Conservation (phyloP, 2,797 vertebrate genomes). For the Artibeus jamaicensis region DNA sequence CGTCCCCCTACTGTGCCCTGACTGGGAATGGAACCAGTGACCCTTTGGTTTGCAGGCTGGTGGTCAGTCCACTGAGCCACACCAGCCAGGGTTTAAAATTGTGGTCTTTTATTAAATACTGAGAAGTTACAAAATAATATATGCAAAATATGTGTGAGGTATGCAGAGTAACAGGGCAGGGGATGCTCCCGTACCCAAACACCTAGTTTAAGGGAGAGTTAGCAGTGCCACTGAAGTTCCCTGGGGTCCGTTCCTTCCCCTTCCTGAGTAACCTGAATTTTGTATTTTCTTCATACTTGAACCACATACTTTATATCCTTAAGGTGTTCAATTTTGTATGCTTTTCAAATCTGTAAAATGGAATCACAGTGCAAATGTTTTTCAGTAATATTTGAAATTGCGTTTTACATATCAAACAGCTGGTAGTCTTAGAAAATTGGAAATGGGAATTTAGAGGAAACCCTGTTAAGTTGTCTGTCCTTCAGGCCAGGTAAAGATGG, state of each 20-base stretch:
- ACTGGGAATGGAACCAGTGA: not conserved
- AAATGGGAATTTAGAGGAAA: not conserved
- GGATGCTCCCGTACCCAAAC: not conserved
- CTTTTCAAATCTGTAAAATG: slow-evolving; percentile 19
- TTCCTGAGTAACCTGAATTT: not conserved
- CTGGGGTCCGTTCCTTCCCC: not conserved
- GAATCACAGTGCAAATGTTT: not conserved
- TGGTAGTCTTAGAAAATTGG: not conserved
- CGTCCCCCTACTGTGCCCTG: too few relatives aligned
- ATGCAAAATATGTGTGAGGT: not conserved
- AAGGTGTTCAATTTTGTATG: slow-evolving; percentile 12
- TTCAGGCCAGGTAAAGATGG: not conserved
- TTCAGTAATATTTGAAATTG: slow-evolving; percentile 26
- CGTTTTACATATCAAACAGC: not conserved
- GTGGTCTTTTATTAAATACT: not conserved
- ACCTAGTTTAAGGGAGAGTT: not conserved
- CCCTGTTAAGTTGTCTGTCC: not conserved
- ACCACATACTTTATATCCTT: not conserved
- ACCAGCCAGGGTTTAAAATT: not conserved
- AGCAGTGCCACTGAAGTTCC: not conserved
- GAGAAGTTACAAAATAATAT: not conserved
- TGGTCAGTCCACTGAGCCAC: not conserved
- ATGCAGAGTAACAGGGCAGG: not conserved
- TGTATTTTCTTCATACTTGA: not conserved
- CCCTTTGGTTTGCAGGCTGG: not conserved